Conservation (phyloP, 2,888 invertebrate genomes). For the Quadriops clusia region DNA sequence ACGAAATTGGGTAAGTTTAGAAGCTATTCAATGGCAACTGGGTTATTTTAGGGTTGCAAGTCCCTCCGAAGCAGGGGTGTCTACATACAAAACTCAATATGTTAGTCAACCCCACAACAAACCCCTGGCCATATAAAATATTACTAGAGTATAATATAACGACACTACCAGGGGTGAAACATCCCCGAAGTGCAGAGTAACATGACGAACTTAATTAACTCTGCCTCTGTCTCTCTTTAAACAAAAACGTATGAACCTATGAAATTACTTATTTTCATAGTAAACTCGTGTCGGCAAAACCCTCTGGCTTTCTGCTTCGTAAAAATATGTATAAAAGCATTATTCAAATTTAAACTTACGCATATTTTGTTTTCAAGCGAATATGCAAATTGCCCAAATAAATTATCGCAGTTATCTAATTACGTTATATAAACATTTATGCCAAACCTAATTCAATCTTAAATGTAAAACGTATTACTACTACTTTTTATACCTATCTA, state of each 20-base stretch:
- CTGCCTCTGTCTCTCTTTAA: conserved; percentile 26
- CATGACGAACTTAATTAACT: conserved; percentile 31
- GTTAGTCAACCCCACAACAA: conserved; percentile 21
- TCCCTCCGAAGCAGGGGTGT: conserved; percentile 16
- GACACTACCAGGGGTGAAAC: conserved; percentile 25
- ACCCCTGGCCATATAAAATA: conserved; percentile 25
- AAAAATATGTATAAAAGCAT: conserved; percentile 11
- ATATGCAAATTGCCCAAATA: conserved; percentile 6
- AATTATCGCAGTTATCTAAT: conserved; percentile 5
- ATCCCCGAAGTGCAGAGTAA: conserved; percentile 23
- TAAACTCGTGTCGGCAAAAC: conserved; percentile 11
- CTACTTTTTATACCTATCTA: no score
- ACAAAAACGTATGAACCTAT: conserved; percentile 27
- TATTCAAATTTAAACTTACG: conserved; percentile 14
- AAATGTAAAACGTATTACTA: no score
- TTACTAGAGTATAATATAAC: conserved; percentile 27
- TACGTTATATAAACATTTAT: no score
- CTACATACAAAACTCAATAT: conserved; percentile 22
- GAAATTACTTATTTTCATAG: conserved; percentile 28
- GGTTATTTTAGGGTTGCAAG: conserved; percentile 12
- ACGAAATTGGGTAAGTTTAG: conserved; percentile 3
- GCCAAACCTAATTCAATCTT: no score
- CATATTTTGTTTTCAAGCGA: conserved; percentile 10
- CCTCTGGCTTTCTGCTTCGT: conserved; percentile 7
- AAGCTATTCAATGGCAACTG: conserved; percentile 6